Conservation (phyloP, 2,113 vertebrate genomes). For the Daboia siamensis region DNA sequence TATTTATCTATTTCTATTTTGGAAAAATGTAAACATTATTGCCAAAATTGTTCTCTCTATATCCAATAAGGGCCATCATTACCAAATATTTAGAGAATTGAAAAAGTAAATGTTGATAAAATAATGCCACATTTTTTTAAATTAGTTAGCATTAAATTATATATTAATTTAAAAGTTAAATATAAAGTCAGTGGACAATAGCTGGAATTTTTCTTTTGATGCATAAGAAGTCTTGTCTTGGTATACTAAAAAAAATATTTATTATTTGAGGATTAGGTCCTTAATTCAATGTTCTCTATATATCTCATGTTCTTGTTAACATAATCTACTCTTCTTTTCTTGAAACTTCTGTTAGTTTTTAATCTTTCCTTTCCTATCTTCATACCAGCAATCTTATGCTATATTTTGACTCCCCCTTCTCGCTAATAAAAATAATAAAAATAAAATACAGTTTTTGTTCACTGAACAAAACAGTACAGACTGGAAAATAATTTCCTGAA, state of each 20-base stretch:
- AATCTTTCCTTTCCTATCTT: conserved; percentile 44
- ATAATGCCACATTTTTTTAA: conserved; percentile 75
- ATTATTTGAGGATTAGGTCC: conserved; percentile 1
- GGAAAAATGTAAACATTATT: conserved; percentile 82
- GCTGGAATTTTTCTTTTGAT: conserved; percentile 67
- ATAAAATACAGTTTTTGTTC: conserved; percentile 59
- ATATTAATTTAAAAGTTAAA: conserved; percentile 74
- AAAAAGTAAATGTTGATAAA: conserved; percentile 71
- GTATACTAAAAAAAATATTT: conserved; percentile 54
- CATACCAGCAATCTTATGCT: conserved; percentile 37
- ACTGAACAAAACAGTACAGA: conserved; percentile 58
- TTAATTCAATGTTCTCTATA: conserved; percentile 59
- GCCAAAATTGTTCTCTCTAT: conserved; percentile 71
- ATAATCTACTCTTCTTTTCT: not conserved
- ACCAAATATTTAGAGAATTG: conserved; percentile 67
- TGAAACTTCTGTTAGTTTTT: not conserved
- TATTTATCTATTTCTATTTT: conserved; percentile 63
- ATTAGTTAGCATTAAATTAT: conserved; percentile 77
- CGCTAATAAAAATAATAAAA: conserved; percentile 2
- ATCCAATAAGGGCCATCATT: conserved; percentile 62
- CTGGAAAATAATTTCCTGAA: conserved; percentile 64
- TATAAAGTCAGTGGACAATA: conserved; percentile 73
- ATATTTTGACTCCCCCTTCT: conserved; percentile 15
- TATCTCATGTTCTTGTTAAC: conserved; percentile 52
- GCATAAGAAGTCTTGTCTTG: conserved; percentile 72